phyloP scores from a whole-genome alignment of 2,113 vertebrate species.

The Platysternon megacephalum region DNA sequence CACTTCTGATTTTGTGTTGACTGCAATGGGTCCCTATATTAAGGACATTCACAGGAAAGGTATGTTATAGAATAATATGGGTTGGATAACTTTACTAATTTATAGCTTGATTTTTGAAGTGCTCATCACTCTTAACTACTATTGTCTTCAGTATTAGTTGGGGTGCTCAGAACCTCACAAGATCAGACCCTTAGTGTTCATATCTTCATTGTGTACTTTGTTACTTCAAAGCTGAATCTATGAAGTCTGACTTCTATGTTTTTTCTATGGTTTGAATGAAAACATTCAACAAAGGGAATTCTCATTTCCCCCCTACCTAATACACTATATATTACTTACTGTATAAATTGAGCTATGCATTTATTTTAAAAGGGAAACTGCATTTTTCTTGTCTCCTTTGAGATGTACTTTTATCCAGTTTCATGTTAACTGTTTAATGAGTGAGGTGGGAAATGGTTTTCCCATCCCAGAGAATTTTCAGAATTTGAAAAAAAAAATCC shows the following conservation, averaged over 20 bases:
- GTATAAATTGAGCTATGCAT: neutral
- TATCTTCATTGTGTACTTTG: neutral
- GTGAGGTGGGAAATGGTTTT: neutral
- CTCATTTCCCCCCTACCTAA: neutral
- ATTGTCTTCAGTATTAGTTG: neutral
- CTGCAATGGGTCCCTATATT: constrained; percentile 84
- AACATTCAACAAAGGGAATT: neutral
- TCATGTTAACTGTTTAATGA: neutral
- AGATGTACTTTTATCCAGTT: neutral
- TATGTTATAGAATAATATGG: constrained; percentile 38
- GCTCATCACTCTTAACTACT: neutral
- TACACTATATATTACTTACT: neutral
- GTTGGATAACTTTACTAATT: neutral
- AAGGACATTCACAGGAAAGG: constrained; percentile 89
- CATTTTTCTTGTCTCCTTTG: neutral
- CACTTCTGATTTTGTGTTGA: constrained; percentile 86
- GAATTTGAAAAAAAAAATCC: neutral
- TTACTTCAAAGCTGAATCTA: neutral
- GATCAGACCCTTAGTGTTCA: neutral
- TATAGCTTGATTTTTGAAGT: neutral
- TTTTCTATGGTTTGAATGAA: neutral
- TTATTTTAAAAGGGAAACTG: neutral
- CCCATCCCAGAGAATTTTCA: neutral
- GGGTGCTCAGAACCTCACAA: neutral
- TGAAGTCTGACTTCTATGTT: neutral